Percentiles rank a stretch among this genome's conserved stretches.
Evolutionary conservation across 2,113 vertebrate genomes (phyloP).

Genomic region (Colius striatus): DNA sequence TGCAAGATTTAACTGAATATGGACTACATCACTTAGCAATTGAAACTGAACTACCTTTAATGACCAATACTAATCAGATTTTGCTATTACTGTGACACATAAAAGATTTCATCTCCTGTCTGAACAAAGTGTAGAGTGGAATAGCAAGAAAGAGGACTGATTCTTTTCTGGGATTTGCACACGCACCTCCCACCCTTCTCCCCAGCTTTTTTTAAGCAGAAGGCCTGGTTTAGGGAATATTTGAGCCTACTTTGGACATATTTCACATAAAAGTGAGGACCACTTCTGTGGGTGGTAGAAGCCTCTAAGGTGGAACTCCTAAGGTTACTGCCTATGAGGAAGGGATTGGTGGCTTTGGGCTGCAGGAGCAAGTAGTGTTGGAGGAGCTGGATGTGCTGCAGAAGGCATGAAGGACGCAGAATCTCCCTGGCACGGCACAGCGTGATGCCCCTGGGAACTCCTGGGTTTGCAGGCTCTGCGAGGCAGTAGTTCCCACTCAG

Average conservation of each 20-base stretch:
- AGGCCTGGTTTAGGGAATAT: slow-evolving; percentile 3
- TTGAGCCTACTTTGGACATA: not conserved
- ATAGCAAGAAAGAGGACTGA: slow-evolving; percentile 18
- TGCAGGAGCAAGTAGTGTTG: not conserved
- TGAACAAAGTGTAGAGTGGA: slow-evolving; percentile 12
- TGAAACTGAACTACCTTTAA: slow-evolving; percentile 51
- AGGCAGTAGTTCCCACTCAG: not conserved
- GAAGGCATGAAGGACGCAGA: not conserved
- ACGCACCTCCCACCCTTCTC: not conserved
- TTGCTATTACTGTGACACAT: slow-evolving; percentile 32
- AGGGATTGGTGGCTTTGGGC: rapidly evolving
- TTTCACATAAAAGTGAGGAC: not conserved
- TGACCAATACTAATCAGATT: slow-evolving; percentile 44
- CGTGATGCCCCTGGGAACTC: not conserved
- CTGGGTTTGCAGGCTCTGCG: not conserved
- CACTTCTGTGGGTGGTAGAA: not conserved
- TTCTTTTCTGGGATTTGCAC: slow-evolving; percentile 30
- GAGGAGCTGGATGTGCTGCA: not conserved
- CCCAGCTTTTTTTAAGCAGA: slow-evolving; percentile 37
- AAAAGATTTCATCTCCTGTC: slow-evolving; percentile 27
- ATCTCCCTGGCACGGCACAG: rapidly evolving
- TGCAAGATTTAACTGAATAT: not conserved
- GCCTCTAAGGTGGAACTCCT: not conserved
- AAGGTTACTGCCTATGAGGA: not conserved
- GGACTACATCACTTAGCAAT: not conserved